Evolutionary conservation across 2,113 vertebrate genomes (phyloP).

Genomic region (Epinephelus cyanopodus): DNA sequence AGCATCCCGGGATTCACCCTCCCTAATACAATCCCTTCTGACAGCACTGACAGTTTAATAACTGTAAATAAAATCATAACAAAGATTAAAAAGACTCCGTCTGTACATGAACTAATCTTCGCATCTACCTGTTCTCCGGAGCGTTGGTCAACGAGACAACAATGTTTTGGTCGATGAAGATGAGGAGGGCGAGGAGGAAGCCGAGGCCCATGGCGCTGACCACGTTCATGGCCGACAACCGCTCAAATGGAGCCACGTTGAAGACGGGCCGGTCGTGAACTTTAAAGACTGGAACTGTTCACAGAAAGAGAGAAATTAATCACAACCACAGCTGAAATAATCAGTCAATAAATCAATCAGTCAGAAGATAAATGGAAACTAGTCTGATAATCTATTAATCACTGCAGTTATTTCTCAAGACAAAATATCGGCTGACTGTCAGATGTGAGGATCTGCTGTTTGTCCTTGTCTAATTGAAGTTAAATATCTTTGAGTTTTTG

Average conservation of each 20-base stretch:
- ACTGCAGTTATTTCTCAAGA: background rate
- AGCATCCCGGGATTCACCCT: background rate
- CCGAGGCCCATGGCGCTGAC: constrained; percentile 94
- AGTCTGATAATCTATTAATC: background rate
- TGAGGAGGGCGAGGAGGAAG: constrained; percentile 95
- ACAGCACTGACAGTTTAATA: background rate
- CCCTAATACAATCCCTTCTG: background rate
- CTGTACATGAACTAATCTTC: background rate
- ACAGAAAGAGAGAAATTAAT: background rate
- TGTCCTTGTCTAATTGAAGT: background rate
- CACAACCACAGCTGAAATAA: background rate
- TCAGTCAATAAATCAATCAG: background rate
- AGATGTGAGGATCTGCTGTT: background rate
- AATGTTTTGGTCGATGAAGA: constrained; percentile 99
- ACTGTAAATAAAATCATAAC: background rate
- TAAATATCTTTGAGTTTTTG: background rate
- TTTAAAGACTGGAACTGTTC: constrained; percentile 93
- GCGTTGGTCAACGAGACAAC: constrained; percentile 94
- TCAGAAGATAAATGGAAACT: background rate
- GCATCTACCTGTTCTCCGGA: constrained; percentile 93
- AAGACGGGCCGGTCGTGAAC: constrained; percentile 91
- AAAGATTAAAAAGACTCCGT: background rate
- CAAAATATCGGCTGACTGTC: background rate
- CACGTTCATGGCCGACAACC: constrained; percentile 88
- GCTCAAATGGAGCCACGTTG: constrained; percentile 88